These are phyloP conservation scores for Eurystomus gularis DNA, from an alignment of 2,113 vertebrate species.

Conservation along the genomic window DNA sequence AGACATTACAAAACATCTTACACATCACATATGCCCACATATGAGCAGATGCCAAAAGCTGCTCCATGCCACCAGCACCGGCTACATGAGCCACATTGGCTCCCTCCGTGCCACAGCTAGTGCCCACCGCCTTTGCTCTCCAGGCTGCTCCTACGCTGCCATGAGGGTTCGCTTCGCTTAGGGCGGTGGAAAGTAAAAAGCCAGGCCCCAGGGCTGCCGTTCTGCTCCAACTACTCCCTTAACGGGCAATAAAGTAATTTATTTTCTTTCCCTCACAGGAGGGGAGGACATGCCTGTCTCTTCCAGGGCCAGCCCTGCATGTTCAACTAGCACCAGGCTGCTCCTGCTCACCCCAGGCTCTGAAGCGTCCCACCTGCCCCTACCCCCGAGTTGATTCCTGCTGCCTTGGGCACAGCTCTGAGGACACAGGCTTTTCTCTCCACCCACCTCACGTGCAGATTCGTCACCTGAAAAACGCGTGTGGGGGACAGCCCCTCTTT, in stretches of 20 bases:
- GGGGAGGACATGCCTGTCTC: accelerated
- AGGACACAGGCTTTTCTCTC: accelerated
- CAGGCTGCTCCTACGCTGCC: accelerated
- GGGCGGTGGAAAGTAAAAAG: background rate
- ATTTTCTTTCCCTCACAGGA: background rate
- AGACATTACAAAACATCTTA: accelerated
- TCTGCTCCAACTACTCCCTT: accelerated
- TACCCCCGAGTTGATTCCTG: too few species aligned
- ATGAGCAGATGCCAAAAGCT: background rate
- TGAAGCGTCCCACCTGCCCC: accelerated
- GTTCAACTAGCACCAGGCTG: background rate
- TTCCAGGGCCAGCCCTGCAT: background rate
- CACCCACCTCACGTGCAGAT: accelerated
- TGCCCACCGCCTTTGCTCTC: accelerated
- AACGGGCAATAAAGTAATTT: background rate
- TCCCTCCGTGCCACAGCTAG: accelerated
- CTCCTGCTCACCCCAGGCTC: accelerated
- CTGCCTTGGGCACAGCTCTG: background rate
- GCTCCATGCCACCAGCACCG: accelerated
- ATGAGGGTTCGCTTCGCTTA: accelerated
- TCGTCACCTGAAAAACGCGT: accelerated
- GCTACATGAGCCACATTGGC: accelerated
- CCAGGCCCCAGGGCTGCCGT: too few species aligned
- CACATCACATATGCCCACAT: accelerated
- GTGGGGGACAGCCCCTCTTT: accelerated